Base-by-base conservation (phyloP, 1,140 invertebrate species). In the Chymomyza costata region DNA sequence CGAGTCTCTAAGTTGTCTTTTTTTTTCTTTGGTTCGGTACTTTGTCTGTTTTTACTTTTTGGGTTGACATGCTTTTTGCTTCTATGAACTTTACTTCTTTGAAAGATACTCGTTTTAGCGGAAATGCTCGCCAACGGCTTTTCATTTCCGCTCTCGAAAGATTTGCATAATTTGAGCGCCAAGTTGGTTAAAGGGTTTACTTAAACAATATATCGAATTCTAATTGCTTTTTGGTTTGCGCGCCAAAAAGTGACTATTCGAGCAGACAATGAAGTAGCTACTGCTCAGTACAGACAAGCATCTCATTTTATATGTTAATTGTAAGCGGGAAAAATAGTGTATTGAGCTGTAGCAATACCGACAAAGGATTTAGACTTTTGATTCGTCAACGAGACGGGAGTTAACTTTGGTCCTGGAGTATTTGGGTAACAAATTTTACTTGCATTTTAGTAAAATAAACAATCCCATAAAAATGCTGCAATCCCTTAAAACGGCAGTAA, bases 51-150 rank as follows among this genome's bases (percentile, higher is more conserved):
- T 63, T 55, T 53, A 67, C 52, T 65, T 55, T 65, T 66, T 15
- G 46, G 32, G 32, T 61, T 81, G 64, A 81, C 69, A 69, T 73
- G 65, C 65, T 73, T 65, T 80, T 80, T 80, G 73, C 67, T 81
- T 68, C 73, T 65, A 55, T 74, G 74, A 80, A 81, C 74, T 80
- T 81, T 80, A 41, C 6, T 37, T 30, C 13, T 39, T 49, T 50
- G 46, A 38, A n/a, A n/a, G 34, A 39, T 40, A 14, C 64, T 60
- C 37, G 48, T 32, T 74, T 30, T 14, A 56, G 40, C 73, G 73
- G 73, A 80, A 68, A 68, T 80, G 40, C 17, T 28, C 11, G 6
- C 32, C 39, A 80, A 53, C 38, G 58, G 49, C 54, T 54, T 45
- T 44, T 37, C 55, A 58, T 55, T 73, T 80, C 67, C 73, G 67